Evolutionary conservation across 1,140 invertebrate genomes (phyloP), one percentile per base, ranked within the genome.

Genomic region (Diorhabda carinulata): DNA sequence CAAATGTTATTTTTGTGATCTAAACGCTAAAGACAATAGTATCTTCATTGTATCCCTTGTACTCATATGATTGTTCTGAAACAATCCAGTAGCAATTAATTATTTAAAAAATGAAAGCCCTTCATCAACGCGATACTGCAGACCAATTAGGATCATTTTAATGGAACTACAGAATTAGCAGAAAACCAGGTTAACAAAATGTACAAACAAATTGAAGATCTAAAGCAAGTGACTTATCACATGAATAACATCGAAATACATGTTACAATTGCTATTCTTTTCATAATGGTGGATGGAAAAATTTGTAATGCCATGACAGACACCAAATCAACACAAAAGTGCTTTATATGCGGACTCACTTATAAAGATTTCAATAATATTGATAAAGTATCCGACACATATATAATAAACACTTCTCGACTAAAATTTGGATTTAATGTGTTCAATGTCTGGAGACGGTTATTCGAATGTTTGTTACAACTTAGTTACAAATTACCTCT

Each of bases 281-380:
- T 69, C 5, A 71, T 52, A 8, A 68, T 72, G 67, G 42, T 72
- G 1, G 67, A 70, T 25, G 45, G 64, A 3, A 70, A 70, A 57
- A 45, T 66, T 40, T 43, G 43, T 10, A 64, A 70, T 45, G 56
- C 59, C 4, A 8, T 68, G 40, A 69, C 62, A 25, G 56, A 65
- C 52, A 66, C 66, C 61, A 25, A 9, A 25, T 25, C 25, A 25
- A 25, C 25, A 25, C 25, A 56, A 52, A 7, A 9, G 3, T 72
- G 69, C 56, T 57, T 65, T 25, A 45, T 72, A 10, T 72, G 71
- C 47, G 25, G 40, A 44, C 45, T 45, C 25, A 67, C 4, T 3
- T 61, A 64, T 3, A 61, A 40, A 52, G 3, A 67, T n/a, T 67
- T 70, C 47, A 72, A 72, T 43, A 43, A 70, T 42, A 42, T 60